Percentiles rank a stretch among this genome's conserved stretches.
These are phyloP conservation scores for Todus mexicanus DNA, from an alignment of 2,797 vertebrate genomes.

Conservation along the genomic window DNA sequence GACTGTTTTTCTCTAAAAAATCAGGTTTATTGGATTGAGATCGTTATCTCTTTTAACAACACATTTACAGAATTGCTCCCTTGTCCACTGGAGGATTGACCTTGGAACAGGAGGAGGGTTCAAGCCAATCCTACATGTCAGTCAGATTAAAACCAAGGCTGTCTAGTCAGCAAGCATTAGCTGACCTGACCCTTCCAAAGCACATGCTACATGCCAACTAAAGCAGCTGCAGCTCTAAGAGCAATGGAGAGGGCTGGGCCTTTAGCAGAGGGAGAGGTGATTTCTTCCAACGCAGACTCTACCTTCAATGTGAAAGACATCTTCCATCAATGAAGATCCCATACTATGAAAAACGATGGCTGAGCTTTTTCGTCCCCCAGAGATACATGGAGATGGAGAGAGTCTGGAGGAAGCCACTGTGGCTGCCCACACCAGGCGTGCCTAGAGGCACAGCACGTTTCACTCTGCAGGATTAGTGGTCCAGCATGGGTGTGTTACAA, in stretches of 20 bases:
- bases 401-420: not conserved
- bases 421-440: not conserved
- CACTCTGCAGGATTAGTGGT: not conserved
- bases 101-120: conserved; percentile 22
- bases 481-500: not conserved
- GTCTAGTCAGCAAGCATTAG: conserved; percentile 28
- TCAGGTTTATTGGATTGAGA: conserved; percentile 21
- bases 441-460: rapidly evolving
- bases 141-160: conserved; percentile 34
- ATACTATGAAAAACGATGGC: not conserved
- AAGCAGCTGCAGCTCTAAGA: not conserved
- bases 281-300: not conserved
- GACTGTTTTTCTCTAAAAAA: conserved; percentile 28
- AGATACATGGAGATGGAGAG: not conserved
- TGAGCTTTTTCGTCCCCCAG: not conserved
- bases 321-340: not conserved
- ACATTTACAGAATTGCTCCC: conserved; percentile 16
- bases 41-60: conserved; percentile 21
- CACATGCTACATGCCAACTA: not conserved
- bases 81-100: conserved; percentile 14
- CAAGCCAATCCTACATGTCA: conserved; percentile 23
- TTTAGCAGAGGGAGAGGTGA: not conserved
- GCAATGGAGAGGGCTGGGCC: not conserved
- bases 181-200: not conserved
- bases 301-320: not conserved